These are phyloP conservation scores for Nasonia longicornis DNA, from an alignment of 1,140 invertebrate genomes.

Conservation along the genomic window DNA sequence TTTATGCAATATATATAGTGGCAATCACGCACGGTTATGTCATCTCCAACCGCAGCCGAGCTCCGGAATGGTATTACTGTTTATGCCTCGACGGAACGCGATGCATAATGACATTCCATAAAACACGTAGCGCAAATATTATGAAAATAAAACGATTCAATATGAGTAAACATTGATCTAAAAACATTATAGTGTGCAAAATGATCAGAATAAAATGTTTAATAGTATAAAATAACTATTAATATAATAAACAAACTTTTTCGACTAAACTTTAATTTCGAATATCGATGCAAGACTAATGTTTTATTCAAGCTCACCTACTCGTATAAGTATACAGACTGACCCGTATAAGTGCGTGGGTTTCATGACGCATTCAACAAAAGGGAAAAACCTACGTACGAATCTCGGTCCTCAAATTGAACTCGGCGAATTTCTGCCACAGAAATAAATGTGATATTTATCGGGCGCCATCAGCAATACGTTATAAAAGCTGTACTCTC, in stretches of 20 bases:
- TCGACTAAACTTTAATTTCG: too few relatives aligned
- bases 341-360: background rate
- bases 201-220: background rate
- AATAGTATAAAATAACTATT: background rate
- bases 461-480: too few relatives aligned
- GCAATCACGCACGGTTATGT: too few relatives aligned
- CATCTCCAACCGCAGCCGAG: too few relatives aligned
- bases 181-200: background rate
- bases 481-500: too few relatives aligned
- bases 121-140: background rate
- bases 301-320: background rate
- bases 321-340: background rate
- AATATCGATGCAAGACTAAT: too few relatives aligned
- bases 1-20: background rate
- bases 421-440: slow-evolving; percentile 18
- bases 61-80: too few relatives aligned
- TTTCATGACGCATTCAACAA: slow-evolving; percentile 10
- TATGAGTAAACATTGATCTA: too few relatives aligned
- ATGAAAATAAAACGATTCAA: background rate
- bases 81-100: background rate
- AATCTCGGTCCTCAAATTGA: slow-evolving; percentile 13
- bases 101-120: background rate
- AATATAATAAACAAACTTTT: background rate
- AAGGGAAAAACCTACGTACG: background rate
- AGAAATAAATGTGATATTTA: too few relatives aligned